Percentiles rank a stretch among this genome's conserved stretches.
These are phyloP conservation scores for Heliconius nattereri DNA, from an alignment of 1,140 invertebrate species.

Conservation along the genomic window DNA sequence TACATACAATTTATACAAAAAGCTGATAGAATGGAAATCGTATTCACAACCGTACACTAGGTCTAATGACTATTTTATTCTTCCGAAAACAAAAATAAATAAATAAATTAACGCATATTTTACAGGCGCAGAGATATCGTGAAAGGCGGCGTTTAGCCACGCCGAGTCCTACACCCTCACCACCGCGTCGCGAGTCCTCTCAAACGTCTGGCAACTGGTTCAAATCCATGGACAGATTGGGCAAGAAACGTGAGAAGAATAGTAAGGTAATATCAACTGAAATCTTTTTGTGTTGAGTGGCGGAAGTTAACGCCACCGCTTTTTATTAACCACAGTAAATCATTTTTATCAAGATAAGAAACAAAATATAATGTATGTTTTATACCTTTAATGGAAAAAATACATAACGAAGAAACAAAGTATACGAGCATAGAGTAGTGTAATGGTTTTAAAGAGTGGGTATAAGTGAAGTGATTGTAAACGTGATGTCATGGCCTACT, in stretches of 20 bases:
- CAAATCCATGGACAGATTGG: slow-evolving; percentile 66
- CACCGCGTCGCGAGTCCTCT: slow-evolving; percentile 61
- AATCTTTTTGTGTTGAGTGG: neutral
- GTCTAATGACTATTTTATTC: neutral
- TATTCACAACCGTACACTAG: too few relatives aligned
- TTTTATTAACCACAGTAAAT: neutral
- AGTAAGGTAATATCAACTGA: slow-evolving; percentile 50
- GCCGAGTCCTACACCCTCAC: slow-evolving; percentile 86
- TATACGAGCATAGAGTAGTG: too few relatives aligned
- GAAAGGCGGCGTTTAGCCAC: slow-evolving; percentile 87
- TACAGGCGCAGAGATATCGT: slow-evolving; percentile 83
- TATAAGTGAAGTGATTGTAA: too few relatives aligned
- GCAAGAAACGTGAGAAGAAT: slow-evolving; percentile 64
- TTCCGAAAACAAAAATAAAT: neutral
- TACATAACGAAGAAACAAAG: neutral
- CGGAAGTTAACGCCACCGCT: neutral
- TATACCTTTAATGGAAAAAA: neutral
- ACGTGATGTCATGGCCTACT: too few relatives aligned
- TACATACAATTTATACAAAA: too few relatives aligned
- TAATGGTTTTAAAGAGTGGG: too few relatives aligned
- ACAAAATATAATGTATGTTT: neutral
- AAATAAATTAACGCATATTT: slow-evolving; percentile 17
- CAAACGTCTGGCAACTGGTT: slow-evolving; percentile 64
- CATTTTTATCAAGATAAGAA: too few relatives aligned
- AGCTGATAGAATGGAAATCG: too few relatives aligned